Evolutionary conservation across 92 coral and sea anemone genomes (phyloP).

Genomic region (Meandrina meandrites): DNA sequence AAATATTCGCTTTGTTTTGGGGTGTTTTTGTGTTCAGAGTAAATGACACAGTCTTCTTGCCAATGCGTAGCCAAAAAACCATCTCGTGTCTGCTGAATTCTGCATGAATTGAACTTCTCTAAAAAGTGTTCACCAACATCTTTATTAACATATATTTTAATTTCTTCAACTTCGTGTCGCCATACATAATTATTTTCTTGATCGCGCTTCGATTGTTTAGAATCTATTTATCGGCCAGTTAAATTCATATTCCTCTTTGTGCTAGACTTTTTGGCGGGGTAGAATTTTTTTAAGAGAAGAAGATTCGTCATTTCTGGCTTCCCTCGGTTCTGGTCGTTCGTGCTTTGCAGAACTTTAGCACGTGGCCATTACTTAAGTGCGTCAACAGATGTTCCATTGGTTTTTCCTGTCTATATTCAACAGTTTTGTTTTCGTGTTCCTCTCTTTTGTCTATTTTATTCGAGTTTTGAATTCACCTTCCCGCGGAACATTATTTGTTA

Average conservation of each 20-base stretch:
- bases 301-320: background rate
- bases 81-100: background rate
- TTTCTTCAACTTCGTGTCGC: background rate
- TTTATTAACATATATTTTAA: background rate
- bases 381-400: background rate
- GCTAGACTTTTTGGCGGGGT: background rate
- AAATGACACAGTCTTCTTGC: background rate
- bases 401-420: background rate
- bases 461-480: background rate
- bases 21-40: background rate
- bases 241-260: background rate
- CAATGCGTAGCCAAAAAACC: background rate
- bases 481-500: background rate
- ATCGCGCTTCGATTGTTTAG: too few species aligned
- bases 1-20: background rate
- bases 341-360: background rate
- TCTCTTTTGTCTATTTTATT: background rate
- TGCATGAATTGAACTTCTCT: background rate
- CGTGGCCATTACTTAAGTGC: background rate
- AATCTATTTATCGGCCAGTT: background rate
- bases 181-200: background rate
- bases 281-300: background rate
- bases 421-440: background rate
- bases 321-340: background rate
- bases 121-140: background rate